Percentiles rank a stretch among this genome's conserved stretches.
phyloP scores from a whole-genome alignment of 2,888 invertebrate genomes.

The Sinhomidia bicolor region DNA sequence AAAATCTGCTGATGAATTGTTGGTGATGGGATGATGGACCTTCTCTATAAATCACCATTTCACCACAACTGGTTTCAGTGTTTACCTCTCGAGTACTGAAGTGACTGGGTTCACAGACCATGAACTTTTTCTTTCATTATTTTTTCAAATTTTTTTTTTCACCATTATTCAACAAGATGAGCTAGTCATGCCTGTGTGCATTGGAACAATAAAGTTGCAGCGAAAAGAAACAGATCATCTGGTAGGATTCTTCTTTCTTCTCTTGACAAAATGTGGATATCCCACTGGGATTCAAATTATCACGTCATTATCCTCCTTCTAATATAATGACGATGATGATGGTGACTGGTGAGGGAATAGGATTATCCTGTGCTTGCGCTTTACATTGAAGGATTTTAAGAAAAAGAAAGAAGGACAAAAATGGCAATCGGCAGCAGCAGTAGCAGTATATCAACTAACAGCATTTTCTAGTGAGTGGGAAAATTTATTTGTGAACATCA shows the following conservation, averaged over 20 bases:
- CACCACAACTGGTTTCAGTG: not conserved
- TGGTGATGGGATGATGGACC: slow-evolving; percentile 13
- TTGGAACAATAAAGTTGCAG: slow-evolving; percentile 17
- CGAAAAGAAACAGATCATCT: slow-evolving; percentile 25
- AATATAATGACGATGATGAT: too few relatives aligned
- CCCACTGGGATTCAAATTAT: slow-evolving; percentile 46
- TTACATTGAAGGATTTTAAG: too few relatives aligned
- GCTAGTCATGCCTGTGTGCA: slow-evolving; percentile 56
- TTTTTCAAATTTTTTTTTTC: not conserved
- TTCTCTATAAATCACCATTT: slow-evolving; percentile 1
- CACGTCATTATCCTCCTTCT: slow-evolving; percentile 17
- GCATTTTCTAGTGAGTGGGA: too few relatives aligned
- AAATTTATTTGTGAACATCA: too few relatives aligned
- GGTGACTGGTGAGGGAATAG: not conserved
- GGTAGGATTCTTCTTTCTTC: not conserved
- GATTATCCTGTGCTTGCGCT: too few relatives aligned
- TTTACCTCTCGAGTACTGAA: not conserved
- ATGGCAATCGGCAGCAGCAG: not conserved
- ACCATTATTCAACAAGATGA: slow-evolving; percentile 41
- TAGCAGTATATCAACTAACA: too few relatives aligned
- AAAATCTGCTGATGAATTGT: not conserved
- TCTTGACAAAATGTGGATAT: not conserved
- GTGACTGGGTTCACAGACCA: slow-evolving; percentile 14
- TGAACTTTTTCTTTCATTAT: not conserved
- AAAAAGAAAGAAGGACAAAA: not conserved